phyloP scores from a whole-genome alignment of 2,113 vertebrate species.

The Grammomys dolichurus region DNA sequence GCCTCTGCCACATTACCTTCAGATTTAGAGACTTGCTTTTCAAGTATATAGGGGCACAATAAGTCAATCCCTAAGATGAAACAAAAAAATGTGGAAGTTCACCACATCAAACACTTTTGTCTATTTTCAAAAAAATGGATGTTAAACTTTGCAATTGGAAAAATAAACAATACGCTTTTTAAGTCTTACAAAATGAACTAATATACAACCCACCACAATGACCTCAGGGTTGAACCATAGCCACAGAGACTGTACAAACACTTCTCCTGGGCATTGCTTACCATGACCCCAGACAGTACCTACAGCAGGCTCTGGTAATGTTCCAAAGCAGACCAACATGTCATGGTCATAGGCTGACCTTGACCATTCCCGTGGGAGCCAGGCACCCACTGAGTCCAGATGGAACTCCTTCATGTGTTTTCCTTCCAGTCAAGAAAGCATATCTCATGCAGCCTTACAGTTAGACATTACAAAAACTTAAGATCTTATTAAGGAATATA shows the following conservation, averaged over 20 bases:
- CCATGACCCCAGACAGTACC: background rate
- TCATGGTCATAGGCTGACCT: background rate
- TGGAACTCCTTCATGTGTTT: background rate
- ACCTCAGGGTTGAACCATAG: background rate
- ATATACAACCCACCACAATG: background rate
- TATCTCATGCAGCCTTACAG: fast-evolving
- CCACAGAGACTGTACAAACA: background rate
- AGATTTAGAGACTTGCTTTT: background rate
- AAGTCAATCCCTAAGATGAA: background rate
- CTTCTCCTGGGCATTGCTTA: too few species aligned
- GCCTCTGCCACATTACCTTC: background rate
- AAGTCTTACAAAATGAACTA: background rate
- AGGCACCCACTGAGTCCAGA: background rate
- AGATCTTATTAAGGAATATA: background rate
- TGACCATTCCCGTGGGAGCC: background rate
- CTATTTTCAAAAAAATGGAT: background rate
- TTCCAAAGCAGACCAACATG: background rate
- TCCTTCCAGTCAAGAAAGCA: background rate
- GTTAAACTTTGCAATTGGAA: background rate
- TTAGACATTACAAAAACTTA: background rate
- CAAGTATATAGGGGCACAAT: background rate
- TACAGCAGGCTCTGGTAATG: background rate
- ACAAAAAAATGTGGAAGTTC: background rate
- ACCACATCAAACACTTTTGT: background rate
- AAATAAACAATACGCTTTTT: background rate